Evolutionary conservation across 1,140 invertebrate species (phyloP), one percentile per base, ranked within the genome.

Genomic region (Drosophila ananassae): DNA sequence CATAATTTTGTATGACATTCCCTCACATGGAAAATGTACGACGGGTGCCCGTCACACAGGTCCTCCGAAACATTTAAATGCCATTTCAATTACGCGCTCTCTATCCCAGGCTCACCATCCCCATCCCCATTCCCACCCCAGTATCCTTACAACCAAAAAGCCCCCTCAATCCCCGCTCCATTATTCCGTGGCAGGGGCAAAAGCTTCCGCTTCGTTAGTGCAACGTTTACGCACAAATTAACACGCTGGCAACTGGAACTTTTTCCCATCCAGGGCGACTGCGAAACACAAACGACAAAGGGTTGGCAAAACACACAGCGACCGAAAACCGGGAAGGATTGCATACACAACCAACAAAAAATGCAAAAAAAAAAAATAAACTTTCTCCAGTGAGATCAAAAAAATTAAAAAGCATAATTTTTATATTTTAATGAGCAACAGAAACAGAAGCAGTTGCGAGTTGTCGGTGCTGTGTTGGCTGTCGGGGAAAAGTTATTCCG

Each of bases 221-320:
- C 73, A 76, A 85, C 79, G 74, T 85, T 87, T 77, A 87, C 83
- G 82, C 82, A 85, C 82, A 85, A 85, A 85, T 85, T 85, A 85
- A 85, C 82, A 85, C 82, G 72, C 71, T 74, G 83, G 73, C 82
- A 71, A 79, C 58, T 85, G 79, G 71, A 75, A 87, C 82, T 74
- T 77, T 78, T 60, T 67, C 60, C 52, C 77, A 67, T 66, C 63
- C 73, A 74, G 63, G 52, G 41, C 62, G 59, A 71, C 71, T 56
- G 32, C 63, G 63, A 79, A 78, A 63, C 59, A 53, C 73, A 81
- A 87, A 76, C 68, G 76, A 73, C 82, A 82, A 82, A 82, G 79
- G 74, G 53, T 50, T 76, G 48, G 34, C 50, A 28, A 41, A 48
- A 53, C 51, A 66, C 55, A 41, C 34, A 51, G 57, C 13, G 17